Evolutionary conservation across 2,888 invertebrate species (phyloP), one percentile per base, ranked within the genome.

Genomic region (Drosophila quinaria): DNA sequence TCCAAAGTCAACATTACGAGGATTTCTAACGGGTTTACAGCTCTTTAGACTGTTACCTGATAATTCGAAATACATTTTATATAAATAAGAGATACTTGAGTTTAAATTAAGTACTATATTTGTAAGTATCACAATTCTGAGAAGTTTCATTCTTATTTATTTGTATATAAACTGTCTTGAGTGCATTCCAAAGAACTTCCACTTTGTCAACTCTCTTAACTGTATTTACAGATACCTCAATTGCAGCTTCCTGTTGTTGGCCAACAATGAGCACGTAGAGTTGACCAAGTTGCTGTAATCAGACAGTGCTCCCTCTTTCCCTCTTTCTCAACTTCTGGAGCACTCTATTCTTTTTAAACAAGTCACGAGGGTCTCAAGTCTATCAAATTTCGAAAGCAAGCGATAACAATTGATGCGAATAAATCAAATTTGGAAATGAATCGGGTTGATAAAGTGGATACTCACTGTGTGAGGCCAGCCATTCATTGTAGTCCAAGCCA

Each of bases 391-490:
- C 33, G 13, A 22, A 8, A 4, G 25, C 6, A 19, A 46, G 11
- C 56, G 46, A 56, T 56, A 19, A 46, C 19, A 54, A 54, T 25
- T 29, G 49, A 66, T 62, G 58, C 31, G 15, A 62, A 70, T 63
- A 64, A 70, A 76, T 75, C 64, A 76, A 69, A 69, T 60, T 50
- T 44, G 42, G 5, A 31, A 29, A 29, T 44, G 5, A 39, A 8
- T 0, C 5, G 15, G 15, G 17, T 39, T 35, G 4, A 42, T 42
- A 13, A 29, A 44, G 5, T 13, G 9, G 10, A 11, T 42, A 87
- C 96, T 95, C 93, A 98, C 98, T 98, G 93, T 99, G 99, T 81
- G 98, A 98, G 84, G 99, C 99, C 91, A 99, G 96, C 99, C 99
- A 99, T 95, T 99, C 99, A 94, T 99, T 98, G 94, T 97, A 97